Evolutionary conservation across 2,888 invertebrate genomes (phyloP), one percentile per base, ranked within the genome.

Genomic region (Ephialtes manifestator): DNA sequence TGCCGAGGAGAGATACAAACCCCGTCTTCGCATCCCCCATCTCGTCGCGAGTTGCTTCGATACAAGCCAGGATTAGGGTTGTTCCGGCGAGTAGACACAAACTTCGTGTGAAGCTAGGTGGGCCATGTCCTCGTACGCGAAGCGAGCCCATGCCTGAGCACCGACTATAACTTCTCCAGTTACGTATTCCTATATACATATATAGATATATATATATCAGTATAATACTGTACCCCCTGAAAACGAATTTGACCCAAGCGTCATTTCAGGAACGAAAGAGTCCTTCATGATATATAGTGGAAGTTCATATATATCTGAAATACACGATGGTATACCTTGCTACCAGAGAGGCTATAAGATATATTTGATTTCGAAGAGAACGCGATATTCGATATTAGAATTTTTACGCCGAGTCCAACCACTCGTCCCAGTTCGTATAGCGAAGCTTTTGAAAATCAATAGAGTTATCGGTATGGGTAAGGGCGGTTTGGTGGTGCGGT

Each of bases 61-160:
- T 81, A 85, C 81, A 81, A 85, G 43, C 74, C 74, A 53, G 84
- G 81, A 78, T 85, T 78, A 85, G 70, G 84, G 78, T 81, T 81
- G 81, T 81, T 81, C 81, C 74, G 70, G 74, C 43, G 81, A 78
- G 75, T 79, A 81, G 81, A 85, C 81, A 78, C 78, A 55, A 81
- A 81, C 68, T 85, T 85, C 74, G 81, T 55, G 81, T 46, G 74
- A 85, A 81, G 53, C 68, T 81, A 67, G 31, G 77, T 67, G 51
- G 77, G 67, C 76, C 72, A 84, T 84, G 72, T 46, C 84, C 70
- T 67, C 53, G 76, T 74, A 67, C 76, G 28, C 51, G 55, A 74
- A 75, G 55, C 74, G 74, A 81, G 78, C 68, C 60, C 81, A 28
- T 55, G 81, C 63, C 58, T 60, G 72, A 77, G 77, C 81, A 70